These are phyloP conservation scores for Drosophila equinoxialis DNA, from an alignment of 1,140 invertebrate genomes.

Conservation along the genomic window DNA sequence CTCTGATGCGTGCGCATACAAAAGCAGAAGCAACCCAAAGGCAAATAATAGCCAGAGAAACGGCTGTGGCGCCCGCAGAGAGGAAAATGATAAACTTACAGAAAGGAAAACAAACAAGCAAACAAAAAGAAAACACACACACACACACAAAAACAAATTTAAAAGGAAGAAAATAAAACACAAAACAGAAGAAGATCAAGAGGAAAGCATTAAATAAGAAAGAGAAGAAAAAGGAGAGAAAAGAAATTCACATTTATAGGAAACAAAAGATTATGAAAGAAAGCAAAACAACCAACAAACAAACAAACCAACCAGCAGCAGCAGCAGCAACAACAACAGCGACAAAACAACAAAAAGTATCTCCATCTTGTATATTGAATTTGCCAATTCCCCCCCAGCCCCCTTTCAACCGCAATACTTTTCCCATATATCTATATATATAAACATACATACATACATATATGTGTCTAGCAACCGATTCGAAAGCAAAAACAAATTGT, in stretches of 20 bases:
- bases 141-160: slow-evolving; percentile 13
- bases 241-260: slow-evolving; percentile 30
- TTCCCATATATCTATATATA: not conserved
- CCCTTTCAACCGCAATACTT: slow-evolving; percentile 23
- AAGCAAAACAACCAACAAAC: slow-evolving; percentile 25
- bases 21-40: slow-evolving; percentile 66
- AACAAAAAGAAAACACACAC: slow-evolving; percentile 20
- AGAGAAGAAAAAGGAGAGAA: slow-evolving; percentile 26
- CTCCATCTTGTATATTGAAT: slow-evolving; percentile 82
- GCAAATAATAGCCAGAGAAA: slow-evolving; percentile 53
- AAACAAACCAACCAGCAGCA: not conserved
- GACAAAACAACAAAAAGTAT: slow-evolving; percentile 64
- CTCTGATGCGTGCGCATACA: slow-evolving; percentile 81
- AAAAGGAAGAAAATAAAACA: slow-evolving; percentile 16
- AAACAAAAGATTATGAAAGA: slow-evolving; percentile 29
- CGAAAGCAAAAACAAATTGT: slow-evolving; percentile 34
- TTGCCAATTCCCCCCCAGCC: slow-evolving; percentile 53
- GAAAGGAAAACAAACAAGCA: slow-evolving; percentile 13
- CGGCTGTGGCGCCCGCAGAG: slow-evolving; percentile 15
- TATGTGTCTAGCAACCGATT: slow-evolving; percentile 22
- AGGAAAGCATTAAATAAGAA: not conserved
- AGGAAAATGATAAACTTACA: slow-evolving; percentile 8
- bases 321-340: not conserved
- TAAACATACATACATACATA: slow-evolving; percentile 15
- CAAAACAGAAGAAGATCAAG: slow-evolving; percentile 12